Base-by-base conservation (phyloP, 2,113 vertebrate genomes). In the Sprattus sprattus region DNA sequence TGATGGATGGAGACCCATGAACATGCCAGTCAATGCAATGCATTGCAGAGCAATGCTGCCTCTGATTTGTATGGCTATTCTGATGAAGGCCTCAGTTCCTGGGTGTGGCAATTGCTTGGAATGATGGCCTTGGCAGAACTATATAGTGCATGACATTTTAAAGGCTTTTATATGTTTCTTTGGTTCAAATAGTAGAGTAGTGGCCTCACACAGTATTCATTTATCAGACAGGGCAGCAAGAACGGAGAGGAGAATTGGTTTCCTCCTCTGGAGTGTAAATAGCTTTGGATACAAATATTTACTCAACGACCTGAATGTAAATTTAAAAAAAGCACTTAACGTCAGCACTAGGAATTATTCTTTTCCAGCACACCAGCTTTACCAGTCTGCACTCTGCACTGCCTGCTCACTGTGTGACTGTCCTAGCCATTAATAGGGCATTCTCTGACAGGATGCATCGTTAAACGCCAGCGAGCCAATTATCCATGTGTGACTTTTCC, bases 391-490 rank as follows among this genome's bases (percentile, higher is more conserved):
- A 6, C 4, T 28, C 28, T 32, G 28, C 71, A 32, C 15, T 28
- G 32, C 28, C 71, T 39, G 13, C 32, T 78, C 10, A 5, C 28
- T 78, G 28, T 32, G 15, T 28, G 28, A 28, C 13, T 78, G 9
- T 16, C 28, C 3, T 16, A 13, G 71, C 16, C 71, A 39, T 78
- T 78, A 44, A 78, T 78, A 44, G n/a, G 32, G 71, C 25, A 78
- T 78, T 39, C 71, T 39, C 0, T 32, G 71, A 78, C 71, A 44
- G 71, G 28, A 39, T 16, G 11, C 71, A 78, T 44, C 71, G 71
- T 78, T 78, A 78, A 78, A 39, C 28, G 15, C 71, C 25, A 78
- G 71, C 32, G 71, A 39, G 32, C 71, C 71, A 78, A 78, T 78
- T 78, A 78, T 78, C 71, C 28, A 13, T 78, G 71, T 32, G 64